Percentiles rank a stretch among this genome's conserved stretches.
phyloP scores from a whole-genome alignment of 1,140 invertebrate species.

The Hypothenemus hampei region DNA sequence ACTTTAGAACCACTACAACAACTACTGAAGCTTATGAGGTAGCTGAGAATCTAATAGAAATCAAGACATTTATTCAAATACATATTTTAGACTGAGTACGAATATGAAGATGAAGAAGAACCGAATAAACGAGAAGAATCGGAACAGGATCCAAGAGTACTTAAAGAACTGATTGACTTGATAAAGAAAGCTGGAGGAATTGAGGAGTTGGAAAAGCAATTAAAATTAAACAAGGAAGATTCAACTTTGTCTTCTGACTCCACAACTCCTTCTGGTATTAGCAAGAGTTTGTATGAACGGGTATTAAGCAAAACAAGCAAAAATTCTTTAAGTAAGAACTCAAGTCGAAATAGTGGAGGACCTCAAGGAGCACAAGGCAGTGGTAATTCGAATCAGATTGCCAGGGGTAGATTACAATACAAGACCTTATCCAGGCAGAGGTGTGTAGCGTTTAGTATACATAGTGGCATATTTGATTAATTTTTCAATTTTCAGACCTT shows the following conservation, averaged over 20 bases:
- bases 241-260: conserved; percentile 35
- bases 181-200: conserved; percentile 81
- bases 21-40: conserved; percentile 34
- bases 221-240: conserved; percentile 54
- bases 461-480: neutral
- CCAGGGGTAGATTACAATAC: conserved; percentile 59
- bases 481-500: neutral
- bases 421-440: conserved; percentile 18
- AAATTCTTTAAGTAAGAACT: conserved; percentile 22
- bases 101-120: conserved; percentile 62
- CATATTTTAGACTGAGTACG: no score
- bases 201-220: conserved; percentile 74
- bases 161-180: conserved; percentile 76
- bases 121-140: conserved; percentile 42
- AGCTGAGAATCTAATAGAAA: no score
- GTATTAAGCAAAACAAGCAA: conserved; percentile 50
- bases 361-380: conserved; percentile 73
- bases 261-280: conserved; percentile 58
- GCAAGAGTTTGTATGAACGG: conserved; percentile 67
- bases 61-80: no score
- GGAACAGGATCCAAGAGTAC: conserved; percentile 76
- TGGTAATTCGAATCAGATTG: conserved; percentile 49
- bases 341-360: conserved; percentile 54
- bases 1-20: conserved; percentile 37
- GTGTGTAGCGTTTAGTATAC: neutral